These are phyloP conservation scores for Metacarcinus magister DNA, from an alignment of 2,888 invertebrate species.

Conservation along the genomic window DNA sequence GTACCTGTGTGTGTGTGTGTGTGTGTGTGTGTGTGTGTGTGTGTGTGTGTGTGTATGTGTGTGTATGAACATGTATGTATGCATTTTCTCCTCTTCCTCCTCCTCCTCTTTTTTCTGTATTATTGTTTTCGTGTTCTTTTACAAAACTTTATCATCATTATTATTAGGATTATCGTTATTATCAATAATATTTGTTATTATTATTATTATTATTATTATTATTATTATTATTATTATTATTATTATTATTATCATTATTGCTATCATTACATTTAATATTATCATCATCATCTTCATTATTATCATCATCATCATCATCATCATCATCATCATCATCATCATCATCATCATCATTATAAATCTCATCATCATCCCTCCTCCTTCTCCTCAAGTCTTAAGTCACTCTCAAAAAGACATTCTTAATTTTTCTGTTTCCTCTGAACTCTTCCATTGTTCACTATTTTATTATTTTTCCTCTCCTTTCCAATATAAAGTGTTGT, in stretches of 20 bases:
- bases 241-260: background rate
- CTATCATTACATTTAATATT: background rate
- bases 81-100: background rate
- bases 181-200: background rate
- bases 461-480: conserved; percentile 12
- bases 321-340: background rate
- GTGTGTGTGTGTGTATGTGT: conserved; percentile 52
- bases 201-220: conserved; percentile 51
- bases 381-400: background rate
- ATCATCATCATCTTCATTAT: conserved; percentile 28
- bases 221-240: conserved; percentile 27
- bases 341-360: background rate
- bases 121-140: background rate
- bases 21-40: conserved; percentile 49
- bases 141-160: background rate
- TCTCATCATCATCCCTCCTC: background rate
- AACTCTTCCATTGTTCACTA: background rate
- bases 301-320: background rate
- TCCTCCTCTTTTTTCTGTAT: background rate
- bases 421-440: background rate
- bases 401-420: background rate
- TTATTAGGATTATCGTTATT: background rate
- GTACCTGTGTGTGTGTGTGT: conserved; percentile 22
- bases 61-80: conserved; percentile 27
- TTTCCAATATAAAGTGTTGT: background rate